Evolutionary conservation across 2,888 invertebrate species (phyloP), one percentile per base, ranked within the genome.

Genomic region (Gibbula magus): DNA sequence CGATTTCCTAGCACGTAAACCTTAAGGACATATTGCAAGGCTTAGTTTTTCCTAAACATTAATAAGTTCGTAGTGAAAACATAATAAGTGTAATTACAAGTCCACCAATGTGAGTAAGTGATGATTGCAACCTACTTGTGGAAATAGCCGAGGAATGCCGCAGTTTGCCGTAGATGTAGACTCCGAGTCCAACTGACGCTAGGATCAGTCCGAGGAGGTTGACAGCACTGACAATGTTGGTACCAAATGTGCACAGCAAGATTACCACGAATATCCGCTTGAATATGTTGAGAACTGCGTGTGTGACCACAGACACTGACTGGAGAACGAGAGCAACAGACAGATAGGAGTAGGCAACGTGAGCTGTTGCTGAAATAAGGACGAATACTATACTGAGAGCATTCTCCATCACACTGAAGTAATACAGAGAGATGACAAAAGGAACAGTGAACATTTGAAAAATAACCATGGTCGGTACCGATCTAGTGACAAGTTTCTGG

Each of bases 181-280:
- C 18, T 29, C n/a, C 18, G 13, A 67, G 67, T 45, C 81, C 81
- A 0, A 56, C 45, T 20, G 61, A 67, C 52, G 81, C 79, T 0
- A 82, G 25, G 5, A 82, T 4, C 3, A 85, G 78, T 0, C 86
- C 84, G 0, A 78, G 39, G 7, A 79, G 67, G 56, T 86, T 84
- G 35, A 32, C 16, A 8, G 22, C 2, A 1, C 80, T 66, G 7
- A 83, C 79, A 5, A 20, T 18, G 29, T 86, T 66, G n/a, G 51
- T 45, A 2, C 87, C 87, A 29, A 78, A 51, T 16, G 80, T 54
- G 70, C 83, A 84, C 66, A 86, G 67, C 61, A 86, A 35, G 13
- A 83, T 20, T 10, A 87, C 83, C n/a, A 87, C 85, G 16, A 83
- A 77, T 3, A 87, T 73, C 20, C 87, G 56, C 78, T 87, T 87